phyloP scores from a whole-genome alignment of 2,797 vertebrate species.

The Aldrovandia affinis region DNA sequence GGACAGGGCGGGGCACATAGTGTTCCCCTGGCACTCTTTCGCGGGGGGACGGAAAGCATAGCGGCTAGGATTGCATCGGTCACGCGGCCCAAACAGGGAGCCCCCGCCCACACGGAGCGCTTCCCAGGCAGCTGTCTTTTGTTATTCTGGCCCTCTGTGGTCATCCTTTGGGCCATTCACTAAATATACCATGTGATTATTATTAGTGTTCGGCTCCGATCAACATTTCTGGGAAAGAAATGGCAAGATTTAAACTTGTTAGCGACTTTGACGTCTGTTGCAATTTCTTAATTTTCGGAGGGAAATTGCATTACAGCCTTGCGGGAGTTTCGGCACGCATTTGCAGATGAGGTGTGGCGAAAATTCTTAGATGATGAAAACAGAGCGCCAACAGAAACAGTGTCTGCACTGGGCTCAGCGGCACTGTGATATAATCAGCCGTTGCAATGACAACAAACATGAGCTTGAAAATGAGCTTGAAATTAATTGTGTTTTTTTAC shows the following conservation, averaged over 20 bases:
- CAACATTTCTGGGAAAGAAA: neutral
- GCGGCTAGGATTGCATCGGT: neutral
- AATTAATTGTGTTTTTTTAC: neutral
- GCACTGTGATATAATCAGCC: neutral
- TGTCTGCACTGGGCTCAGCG: neutral
- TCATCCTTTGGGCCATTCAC: neutral
- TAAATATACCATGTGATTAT: slow-evolving; percentile 4
- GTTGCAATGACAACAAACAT: slow-evolving; percentile 1
- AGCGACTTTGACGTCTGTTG: neutral
- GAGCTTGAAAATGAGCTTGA: neutral
- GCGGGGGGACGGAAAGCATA: neutral
- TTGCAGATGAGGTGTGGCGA: neutral
- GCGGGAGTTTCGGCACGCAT: neutral
- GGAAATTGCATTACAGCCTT: slow-evolving; percentile 6
- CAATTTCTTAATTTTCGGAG: neutral
- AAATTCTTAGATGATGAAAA: slow-evolving; percentile 12
- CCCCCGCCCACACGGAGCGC: neutral
- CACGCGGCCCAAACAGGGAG: neutral
- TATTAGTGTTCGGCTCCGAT: neutral
- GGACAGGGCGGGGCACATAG: neutral
- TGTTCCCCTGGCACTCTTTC: neutral
- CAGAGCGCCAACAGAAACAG: neutral
- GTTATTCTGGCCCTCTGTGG: neutral
- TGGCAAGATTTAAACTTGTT: neutral
- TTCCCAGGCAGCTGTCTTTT: slow-evolving; percentile 15